Evolutionary conservation across 2,888 invertebrate species (phyloP), one percentile per base, ranked within the genome.

Genomic region (Leucophenga maculata): DNA sequence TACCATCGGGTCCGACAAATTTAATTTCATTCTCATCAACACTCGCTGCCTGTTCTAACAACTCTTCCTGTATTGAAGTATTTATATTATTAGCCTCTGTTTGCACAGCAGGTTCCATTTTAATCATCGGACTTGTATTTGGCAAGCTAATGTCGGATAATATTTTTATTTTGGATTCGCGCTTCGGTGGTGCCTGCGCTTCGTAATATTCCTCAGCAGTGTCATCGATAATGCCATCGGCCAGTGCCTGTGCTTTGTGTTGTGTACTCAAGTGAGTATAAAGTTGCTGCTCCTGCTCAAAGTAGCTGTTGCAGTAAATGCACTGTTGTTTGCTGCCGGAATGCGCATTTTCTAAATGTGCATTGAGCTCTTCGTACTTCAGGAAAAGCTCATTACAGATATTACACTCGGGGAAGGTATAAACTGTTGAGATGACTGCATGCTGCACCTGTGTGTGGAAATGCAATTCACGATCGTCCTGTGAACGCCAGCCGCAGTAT

Each of bases 391-490:
- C 79, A 85, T 93, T 94, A 84, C 96, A 96, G 65, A 91, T 89
- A 70, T 92, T 91, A 86, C 96, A 96, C 85, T 94, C 94, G 0
- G 95, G 95, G 84, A 95, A 96, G 69, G 90, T 90, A 85, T 93
- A 93, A 65, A 91, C 90, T 62, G 92, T 89, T 1, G 94, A 93
- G 8, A 94, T 93, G 46, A 95, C 90, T 71, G 93, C 93, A 89
- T 96, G 96, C 81, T 94, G 94, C 0, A 93, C 92, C 78, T 93
- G 94, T 85, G 94, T 89, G 86, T 96, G 96, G 86, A 95, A 94
- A 80, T 94, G 89, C 71, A 95, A 89, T 74, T 93, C 91, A 77
- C 94, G 93, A 75, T 94, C 91, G 80, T 93, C 94, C 1, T 90
- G 89, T 22, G 94, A 93, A 80, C 92, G 93, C 83, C 94, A 92